Percentiles rank a stretch among this genome's conserved stretches.
Evolutionary conservation across 2,113 vertebrate species (phyloP).

Genomic region (Gadus macrocephalus): DNA sequence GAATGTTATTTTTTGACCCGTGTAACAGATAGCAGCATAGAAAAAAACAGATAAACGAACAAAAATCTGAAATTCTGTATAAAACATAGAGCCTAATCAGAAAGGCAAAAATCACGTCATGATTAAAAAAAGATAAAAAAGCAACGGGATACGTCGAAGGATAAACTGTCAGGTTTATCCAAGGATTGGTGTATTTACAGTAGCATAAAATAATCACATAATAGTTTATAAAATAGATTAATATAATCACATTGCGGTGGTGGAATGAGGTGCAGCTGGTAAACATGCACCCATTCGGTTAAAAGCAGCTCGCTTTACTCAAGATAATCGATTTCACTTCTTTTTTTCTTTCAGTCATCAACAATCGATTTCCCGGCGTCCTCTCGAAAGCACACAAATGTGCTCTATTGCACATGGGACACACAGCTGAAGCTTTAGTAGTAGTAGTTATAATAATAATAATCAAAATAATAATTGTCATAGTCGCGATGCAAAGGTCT

Average conservation of each 20-base stretch:
- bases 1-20: not conserved
- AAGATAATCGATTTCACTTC: no score
- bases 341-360: not conserved
- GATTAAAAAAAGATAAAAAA: not conserved
- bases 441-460: not conserved
- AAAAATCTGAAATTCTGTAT: not conserved
- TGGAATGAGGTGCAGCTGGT: not conserved
- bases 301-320: not conserved
- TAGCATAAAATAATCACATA: not conserved
- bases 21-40: constrained; percentile 1
- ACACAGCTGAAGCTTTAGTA: not conserved
- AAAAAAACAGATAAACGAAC: not conserved
- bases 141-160: not conserved
- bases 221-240: constrained; percentile 11
- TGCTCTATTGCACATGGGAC: not conserved
- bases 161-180: not conserved
- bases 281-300: constrained; percentile 3
- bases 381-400: not conserved
- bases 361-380: not conserved
- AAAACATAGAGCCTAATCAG: not conserved
- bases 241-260: not conserved
- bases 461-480: not conserved
- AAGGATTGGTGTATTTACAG: not conserved
- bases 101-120: not conserved
- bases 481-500: not conserved